A percentile compares a stretch with the other conserved stretches of the same genome.
Evolutionary conservation across 1,140 invertebrate genomes (phyloP).

Genomic region (Hormaphis cornu): DNA sequence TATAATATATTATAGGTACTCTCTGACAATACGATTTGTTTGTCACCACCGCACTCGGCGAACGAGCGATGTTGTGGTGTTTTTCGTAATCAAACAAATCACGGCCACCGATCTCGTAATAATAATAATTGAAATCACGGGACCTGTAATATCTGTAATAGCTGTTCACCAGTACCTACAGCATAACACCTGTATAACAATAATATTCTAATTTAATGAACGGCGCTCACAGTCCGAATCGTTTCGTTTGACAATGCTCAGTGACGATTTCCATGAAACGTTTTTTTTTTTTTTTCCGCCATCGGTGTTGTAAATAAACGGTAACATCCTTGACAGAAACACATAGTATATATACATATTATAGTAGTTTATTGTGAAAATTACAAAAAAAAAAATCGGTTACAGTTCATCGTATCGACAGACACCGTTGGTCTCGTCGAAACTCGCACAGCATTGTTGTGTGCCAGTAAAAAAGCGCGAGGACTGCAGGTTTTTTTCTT

Average conservation of each 20-base stretch:
- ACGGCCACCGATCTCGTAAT: too few relatives aligned
- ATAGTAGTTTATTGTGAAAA: neutral
- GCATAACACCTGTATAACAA: too few relatives aligned
- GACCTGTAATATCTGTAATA: too few relatives aligned
- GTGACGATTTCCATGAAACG: neutral
- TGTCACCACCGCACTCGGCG: too few relatives aligned
- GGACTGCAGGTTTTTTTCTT: slow-evolving; percentile 9
- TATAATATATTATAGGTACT: too few relatives aligned
- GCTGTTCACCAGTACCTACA: too few relatives aligned
- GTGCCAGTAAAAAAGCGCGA: neutral
- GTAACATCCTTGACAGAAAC: slow-evolving; percentile 4
- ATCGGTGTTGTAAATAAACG: neutral
- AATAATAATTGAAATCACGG: too few relatives aligned
- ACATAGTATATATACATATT: neutral
- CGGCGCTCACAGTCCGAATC: neutral
- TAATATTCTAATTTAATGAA: too few relatives aligned
- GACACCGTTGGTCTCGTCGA: neutral
- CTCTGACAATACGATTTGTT: too few relatives aligned
- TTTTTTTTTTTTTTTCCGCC: neutral
- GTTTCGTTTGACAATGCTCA: neutral
- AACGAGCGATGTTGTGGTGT: too few relatives aligned
- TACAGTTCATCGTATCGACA: too few relatives aligned
- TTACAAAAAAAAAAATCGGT: neutral
- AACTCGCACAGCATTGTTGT: neutral
- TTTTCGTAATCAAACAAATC: too few relatives aligned